Percentiles rank a stretch among this genome's conserved stretches.
phyloP scores from a whole-genome alignment of 2,888 invertebrate genomes.

The Spisula solida region DNA sequence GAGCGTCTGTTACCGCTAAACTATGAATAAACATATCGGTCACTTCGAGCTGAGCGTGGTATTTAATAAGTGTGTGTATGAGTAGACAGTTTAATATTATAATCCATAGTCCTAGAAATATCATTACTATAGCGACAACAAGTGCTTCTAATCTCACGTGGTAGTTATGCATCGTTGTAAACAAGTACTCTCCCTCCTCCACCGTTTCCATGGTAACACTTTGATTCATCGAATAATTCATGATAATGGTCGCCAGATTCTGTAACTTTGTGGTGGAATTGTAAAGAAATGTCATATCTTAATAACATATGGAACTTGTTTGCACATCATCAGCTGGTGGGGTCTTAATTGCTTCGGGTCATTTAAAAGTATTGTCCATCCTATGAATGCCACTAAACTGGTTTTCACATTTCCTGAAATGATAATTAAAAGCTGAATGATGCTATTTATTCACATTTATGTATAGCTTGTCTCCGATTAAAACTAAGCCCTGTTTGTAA shows the following conservation, averaged over 20 bases:
- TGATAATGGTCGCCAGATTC: background rate
- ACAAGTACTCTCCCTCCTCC: constrained; percentile 48
- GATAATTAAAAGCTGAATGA: background rate
- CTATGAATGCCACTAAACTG: background rate
- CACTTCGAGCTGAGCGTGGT: constrained; percentile 62
- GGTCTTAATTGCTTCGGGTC: background rate
- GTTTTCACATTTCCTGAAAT: background rate
- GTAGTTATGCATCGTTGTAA: constrained; percentile 71
- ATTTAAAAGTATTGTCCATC: background rate
- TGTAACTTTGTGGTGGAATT: background rate
- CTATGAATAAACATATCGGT: constrained; percentile 74
- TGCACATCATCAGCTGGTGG: background rate
- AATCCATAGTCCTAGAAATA: constrained; percentile 69
- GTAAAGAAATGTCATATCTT: background rate
- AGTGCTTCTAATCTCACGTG: constrained; percentile 67
- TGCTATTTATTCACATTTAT: no score
- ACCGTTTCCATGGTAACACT: constrained; percentile 26
- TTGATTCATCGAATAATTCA: constrained; percentile 14
- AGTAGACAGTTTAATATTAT: constrained; percentile 71
- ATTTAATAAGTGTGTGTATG: constrained; percentile 67
- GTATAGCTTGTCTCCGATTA: no score
- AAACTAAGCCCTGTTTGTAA: no score
- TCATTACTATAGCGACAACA: constrained; percentile 58
- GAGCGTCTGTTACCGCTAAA: constrained; percentile 74
- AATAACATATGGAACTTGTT: background rate